Conservation (phyloP, 2,797 vertebrate species). For the Nyctibius grandis region DNA sequence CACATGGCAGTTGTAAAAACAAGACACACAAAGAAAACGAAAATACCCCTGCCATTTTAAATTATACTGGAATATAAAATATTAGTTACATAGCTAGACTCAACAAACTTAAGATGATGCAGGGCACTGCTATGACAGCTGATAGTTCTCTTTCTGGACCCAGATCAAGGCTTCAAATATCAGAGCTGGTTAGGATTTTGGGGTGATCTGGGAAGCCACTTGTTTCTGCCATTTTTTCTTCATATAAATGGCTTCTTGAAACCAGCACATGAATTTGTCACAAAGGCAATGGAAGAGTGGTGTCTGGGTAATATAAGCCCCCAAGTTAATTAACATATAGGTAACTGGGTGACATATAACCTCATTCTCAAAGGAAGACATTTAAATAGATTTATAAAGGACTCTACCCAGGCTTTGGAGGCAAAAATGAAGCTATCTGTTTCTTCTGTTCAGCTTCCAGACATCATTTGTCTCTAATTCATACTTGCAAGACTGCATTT, state of each 20-base stretch:
- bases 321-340: neutral
- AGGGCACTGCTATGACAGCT: neutral
- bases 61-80: neutral
- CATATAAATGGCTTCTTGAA: neutral
- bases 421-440: neutral
- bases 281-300: neutral
- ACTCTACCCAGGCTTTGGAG: neutral
- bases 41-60: neutral
- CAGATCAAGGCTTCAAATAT: neutral
- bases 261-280: neutral
- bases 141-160: neutral
- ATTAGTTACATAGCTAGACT: neutral
- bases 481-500: neutral
- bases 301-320: neutral
- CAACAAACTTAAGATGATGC: neutral
- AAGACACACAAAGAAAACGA: neutral
- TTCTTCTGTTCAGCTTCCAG: neutral
- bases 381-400: neutral
- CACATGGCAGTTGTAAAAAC: neutral
- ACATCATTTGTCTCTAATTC: neutral
- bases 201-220: neutral
- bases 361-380: neutral
- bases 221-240: neutral
- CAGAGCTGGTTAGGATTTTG: neutral
- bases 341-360: neutral